phyloP scores from a whole-genome alignment of 2,113 vertebrate genomes.

The Lucifuga dentata region DNA sequence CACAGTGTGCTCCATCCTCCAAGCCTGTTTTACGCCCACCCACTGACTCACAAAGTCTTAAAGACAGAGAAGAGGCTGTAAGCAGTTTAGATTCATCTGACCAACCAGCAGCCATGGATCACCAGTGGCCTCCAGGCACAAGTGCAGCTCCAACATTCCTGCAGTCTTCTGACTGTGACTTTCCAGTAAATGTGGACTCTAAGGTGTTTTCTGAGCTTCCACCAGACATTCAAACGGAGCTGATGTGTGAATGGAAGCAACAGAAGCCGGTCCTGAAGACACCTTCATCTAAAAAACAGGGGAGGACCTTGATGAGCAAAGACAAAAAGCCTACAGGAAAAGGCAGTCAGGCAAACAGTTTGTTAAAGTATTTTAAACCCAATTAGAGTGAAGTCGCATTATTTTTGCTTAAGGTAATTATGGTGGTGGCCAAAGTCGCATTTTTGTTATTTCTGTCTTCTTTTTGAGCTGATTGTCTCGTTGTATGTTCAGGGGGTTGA shows the following conservation, averaged over 20 bases:
- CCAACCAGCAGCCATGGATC: neutral
- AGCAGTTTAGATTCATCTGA: neutral
- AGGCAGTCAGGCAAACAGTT: slow-evolving; percentile 73
- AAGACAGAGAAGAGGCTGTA: neutral
- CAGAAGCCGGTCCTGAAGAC: slow-evolving; percentile 65
- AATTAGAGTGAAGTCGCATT: slow-evolving; percentile 38
- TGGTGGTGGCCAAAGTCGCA: too few species aligned
- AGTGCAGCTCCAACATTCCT: neutral
- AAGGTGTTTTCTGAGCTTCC: slow-evolving; percentile 90
- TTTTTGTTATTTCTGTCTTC: neutral
- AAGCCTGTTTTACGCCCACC: neutral
- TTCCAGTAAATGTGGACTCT: slow-evolving; percentile 85
- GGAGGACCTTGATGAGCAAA: slow-evolving; percentile 51
- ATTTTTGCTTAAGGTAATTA: neutral
- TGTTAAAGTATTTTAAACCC: slow-evolving; percentile 87
- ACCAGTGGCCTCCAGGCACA: neutral
- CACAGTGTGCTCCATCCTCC: neutral
- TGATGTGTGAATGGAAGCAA: slow-evolving; percentile 87
- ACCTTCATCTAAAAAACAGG: slow-evolving; percentile 47
- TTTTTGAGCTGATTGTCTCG: neutral
- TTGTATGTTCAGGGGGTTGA: too few species aligned
- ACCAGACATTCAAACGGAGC: slow-evolving; percentile 84
- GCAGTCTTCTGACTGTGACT: slow-evolving; percentile 38
- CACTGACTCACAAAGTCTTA: slow-evolving; percentile 5
- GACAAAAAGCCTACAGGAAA: slow-evolving; percentile 61